phyloP scores from a whole-genome alignment of 2,113 vertebrate species.

The Hemicordylus capensis region DNA sequence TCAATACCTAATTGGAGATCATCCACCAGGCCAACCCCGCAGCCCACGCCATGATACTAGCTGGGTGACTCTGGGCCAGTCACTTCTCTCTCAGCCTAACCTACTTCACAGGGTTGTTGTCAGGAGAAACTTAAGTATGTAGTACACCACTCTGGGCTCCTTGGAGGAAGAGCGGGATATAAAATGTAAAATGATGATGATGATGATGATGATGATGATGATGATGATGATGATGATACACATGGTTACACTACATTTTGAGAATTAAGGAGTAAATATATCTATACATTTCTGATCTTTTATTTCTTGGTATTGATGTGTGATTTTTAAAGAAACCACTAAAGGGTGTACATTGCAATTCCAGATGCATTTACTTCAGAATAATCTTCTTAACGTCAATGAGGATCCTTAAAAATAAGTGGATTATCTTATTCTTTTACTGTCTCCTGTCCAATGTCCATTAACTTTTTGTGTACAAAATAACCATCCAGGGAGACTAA shows the following conservation, averaged over 20 bases:
- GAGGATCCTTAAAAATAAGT: not conserved
- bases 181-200: no score
- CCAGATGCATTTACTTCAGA: not conserved
- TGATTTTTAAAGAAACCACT: not conserved
- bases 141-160: no score
- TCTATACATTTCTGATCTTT: not conserved
- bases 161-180: no score
- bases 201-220: no score
- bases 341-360: not conserved
- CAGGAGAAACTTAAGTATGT: no score
- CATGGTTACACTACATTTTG: not conserved
- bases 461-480: slow-evolving; percentile 7
- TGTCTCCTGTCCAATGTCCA: slow-evolving; percentile 20
- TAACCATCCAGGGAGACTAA: slow-evolving; percentile 15
- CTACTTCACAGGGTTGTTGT: no score
- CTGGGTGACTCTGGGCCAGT: no score
- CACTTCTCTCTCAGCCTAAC: no score
- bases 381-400: not conserved
- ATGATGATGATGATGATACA: no score
- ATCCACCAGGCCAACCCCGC: no score
- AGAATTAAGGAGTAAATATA: not conserved
- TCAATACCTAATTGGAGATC: no score
- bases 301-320: not conserved
- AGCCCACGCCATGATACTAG: no score
- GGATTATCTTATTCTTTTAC: not conserved